Evolutionary conservation across 2,888 invertebrate genomes (phyloP), one percentile per base, ranked within the genome.

Genomic region (Plusia festucae): DNA sequence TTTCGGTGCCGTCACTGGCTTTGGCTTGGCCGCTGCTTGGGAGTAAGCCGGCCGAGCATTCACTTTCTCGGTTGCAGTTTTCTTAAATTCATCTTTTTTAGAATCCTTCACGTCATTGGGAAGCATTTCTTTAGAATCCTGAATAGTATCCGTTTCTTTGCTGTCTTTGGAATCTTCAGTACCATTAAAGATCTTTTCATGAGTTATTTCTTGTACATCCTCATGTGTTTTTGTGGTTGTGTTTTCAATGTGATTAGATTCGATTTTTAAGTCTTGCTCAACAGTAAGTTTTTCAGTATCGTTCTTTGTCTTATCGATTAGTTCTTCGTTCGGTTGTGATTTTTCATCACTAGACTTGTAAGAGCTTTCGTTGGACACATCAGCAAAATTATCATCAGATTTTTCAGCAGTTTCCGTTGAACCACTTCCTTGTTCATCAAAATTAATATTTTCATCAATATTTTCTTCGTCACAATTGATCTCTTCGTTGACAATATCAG

Each of bases 21-120:
- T 95, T 5, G 95, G 95, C 82, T 95, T 95, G 30, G 95, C 95
- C 34, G 95, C 95, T 22, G 95, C 95, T 87, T 95, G 95, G 0
- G 95, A 95, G 79, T 95, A 95, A 22, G 95, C 95, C 4, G 95
- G 92, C 75, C 90, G 89, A 9, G 85, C 57, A 13, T 70, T 82
- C 2, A 79, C 77, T 81, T 91, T 92, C 53, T 93, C 92, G 52
- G 53, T 63, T 53, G 63, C 67, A 13, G 68, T 64, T 85, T 88
- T 90, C 74, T 90, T 90, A 16, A 58, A 56, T 27, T 90, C 88
- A 11, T 91, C 90, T 71, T 88, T 83, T 66, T 87, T 87, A 1
- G 18, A 16, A 18, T 85, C 84, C 68, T 88, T 91, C 27, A 56
- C 46, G 11, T 92, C 91, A 40, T 53, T 32, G 46, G 83, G 84